Base-by-base conservation (phyloP, 2,113 vertebrate genomes). In the Psittacula cyanocephala region DNA sequence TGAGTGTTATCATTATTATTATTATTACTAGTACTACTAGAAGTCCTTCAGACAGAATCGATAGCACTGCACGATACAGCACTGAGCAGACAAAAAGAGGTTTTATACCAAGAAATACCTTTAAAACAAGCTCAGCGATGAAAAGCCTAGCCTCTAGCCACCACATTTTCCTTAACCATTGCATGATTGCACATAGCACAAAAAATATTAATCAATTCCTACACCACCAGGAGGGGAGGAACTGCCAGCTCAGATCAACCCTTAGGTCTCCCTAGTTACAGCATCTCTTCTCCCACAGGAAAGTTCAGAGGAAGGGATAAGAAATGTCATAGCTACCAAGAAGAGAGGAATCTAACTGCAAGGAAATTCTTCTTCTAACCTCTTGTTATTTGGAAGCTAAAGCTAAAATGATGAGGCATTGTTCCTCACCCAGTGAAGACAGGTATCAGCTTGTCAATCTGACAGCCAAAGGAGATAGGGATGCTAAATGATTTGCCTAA, bases 211-310 rank as follows among this genome's bases (percentile, higher is more conserved):
- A 91, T 94, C 92, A 77, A 88, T 88, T 81, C 87, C 68, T 53
- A 88, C 53, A 80, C 23, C 81, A 93, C 84, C 79, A 88, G 75
- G 59, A 88, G 63, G 31, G 83, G 65, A 91, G 70, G 77, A 95
- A 86, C 64, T 89, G 81, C 17, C 75, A 82, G 59, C 67, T 82
- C 55, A 77, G 67, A 86, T 83, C 71, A 94, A 29, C 70, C 78
- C 29, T 86, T 15, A 88, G 81, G 91, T 96, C 91, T 94, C 89
- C 4, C 17, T 86, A 89, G 91, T 83, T 87, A 86, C 49, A 85
- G 85, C 63, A 67, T 57, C 60, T 91, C 79, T 17, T 62, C 49
- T 77, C 78, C 52, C 89, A 39, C 60, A 28, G 50, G 41, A 76
- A 49, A 53, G 17, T 80, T 89, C 74, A 93, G 87, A 80, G 70